Evolutionary conservation across 1,140 invertebrate species (phyloP).

Genomic region (Acromyrmex echinatior): DNA sequence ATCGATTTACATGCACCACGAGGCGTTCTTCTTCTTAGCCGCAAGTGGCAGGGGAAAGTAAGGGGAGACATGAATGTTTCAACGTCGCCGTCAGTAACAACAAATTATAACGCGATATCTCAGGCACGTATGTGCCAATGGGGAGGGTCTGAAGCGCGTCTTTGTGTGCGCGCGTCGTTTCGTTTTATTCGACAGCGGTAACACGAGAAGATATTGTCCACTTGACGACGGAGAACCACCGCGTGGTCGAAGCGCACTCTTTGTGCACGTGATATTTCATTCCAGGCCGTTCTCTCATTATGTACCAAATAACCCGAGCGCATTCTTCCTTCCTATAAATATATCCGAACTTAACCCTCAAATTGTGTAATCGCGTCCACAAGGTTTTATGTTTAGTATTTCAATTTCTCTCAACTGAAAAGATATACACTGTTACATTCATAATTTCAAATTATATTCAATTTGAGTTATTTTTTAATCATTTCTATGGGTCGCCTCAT

Average conservation of each 20-base stretch:
- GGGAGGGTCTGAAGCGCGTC: constrained; percentile 46
- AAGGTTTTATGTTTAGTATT: neutral
- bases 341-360: neutral
- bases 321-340: constrained; percentile 20
- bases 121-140: neutral
- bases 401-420: neutral
- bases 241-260: constrained; percentile 69
- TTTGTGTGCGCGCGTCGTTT: constrained; percentile 28
- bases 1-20: constrained; percentile 41
- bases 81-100: constrained; percentile 47
- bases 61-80: constrained; percentile 21
- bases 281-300: constrained; percentile 24
- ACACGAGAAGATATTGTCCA: constrained; percentile 81
- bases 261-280: constrained; percentile 72
- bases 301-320: constrained; percentile 16
- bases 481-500: no score
- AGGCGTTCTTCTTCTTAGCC: neutral
- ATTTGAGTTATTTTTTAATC: no score
- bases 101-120: constrained; percentile 72
- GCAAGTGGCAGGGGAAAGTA: neutral
- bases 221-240: constrained; percentile 74
- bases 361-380: neutral
- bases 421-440: neutral
- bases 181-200: constrained; percentile 78
- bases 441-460: no score